Percentiles rank a stretch among this genome's conserved stretches.
These are phyloP conservation scores for Borostomias antarcticus DNA, from an alignment of 2,797 vertebrate genomes.

Conservation along the genomic window DNA sequence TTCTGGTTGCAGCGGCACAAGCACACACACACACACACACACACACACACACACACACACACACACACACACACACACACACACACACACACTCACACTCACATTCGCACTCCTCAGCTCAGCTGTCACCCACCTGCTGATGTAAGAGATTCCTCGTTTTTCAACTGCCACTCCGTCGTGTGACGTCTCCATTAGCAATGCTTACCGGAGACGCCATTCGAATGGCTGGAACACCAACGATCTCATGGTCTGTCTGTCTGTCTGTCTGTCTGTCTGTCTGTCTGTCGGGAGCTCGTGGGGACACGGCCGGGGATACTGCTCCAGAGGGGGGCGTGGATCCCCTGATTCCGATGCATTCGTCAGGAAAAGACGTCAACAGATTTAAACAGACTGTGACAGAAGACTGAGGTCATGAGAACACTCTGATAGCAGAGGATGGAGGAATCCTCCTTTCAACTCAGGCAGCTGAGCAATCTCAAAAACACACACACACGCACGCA, in stretches of 20 bases:
- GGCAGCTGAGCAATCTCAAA: conserved; percentile 63
- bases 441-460: conserved; percentile 62
- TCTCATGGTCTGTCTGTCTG: conserved; percentile 30
- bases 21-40: not conserved
- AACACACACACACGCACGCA: conserved; percentile 24
- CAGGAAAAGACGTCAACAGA: too few relatives aligned
- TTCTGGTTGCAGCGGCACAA: not conserved
- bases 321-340: too few relatives aligned
- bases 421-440: conserved; percentile 55
- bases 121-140: conserved; percentile 48
- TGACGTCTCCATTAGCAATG: conserved; percentile 55
- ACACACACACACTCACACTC: not conserved
- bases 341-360: too few relatives aligned
- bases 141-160: conserved; percentile 32
- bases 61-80: not conserved
- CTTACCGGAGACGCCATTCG: conserved; percentile 40
- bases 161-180: conserved; percentile 41
- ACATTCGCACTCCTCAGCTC: not conserved
- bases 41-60: not conserved
- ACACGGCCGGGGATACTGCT: too few relatives aligned
- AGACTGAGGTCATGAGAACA: conserved; percentile 55
- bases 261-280: conserved; percentile 13
- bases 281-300: too few relatives aligned
- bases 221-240: conserved; percentile 41
- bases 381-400: conserved; percentile 60